A percentile compares a stretch with the other conserved stretches of the same genome.
Conservation (phyloP, 2,797 vertebrate species). For the Crenichthys baileyi region DNA sequence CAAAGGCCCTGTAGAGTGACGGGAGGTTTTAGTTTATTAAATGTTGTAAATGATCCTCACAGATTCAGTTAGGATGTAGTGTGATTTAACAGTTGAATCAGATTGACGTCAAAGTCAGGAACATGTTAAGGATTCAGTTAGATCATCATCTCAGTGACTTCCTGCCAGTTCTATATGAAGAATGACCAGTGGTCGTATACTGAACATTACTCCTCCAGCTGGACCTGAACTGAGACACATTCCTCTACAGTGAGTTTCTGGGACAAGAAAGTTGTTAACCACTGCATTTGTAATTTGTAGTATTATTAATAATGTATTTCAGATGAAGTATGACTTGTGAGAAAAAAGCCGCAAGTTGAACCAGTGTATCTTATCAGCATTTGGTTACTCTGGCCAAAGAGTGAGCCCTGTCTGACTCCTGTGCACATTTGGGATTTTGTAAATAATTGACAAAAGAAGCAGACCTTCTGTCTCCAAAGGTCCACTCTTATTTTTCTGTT, state of each 20-base stretch:
- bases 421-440: slow-evolving; percentile 26
- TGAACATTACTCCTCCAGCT: slow-evolving; percentile 56
- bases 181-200: background rate
- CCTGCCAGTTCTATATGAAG: background rate
- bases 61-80: background rate
- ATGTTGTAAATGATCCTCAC: background rate
- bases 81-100: slow-evolving; percentile 1
- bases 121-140: slow-evolving; percentile 3
- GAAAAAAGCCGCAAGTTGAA: background rate
- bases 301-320: slow-evolving; percentile 4
- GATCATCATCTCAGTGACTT: slow-evolving; percentile 11
- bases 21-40: background rate
- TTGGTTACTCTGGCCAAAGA: slow-evolving; percentile 24
- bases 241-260: background rate
- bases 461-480: background rate
- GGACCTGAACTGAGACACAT: slow-evolving; percentile 25
- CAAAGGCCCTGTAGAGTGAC: background rate
- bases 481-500: background rate
- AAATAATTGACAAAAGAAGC: slow-evolving; percentile 57
- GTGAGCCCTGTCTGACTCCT: slow-evolving; percentile 18
- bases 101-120: background rate
- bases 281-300: background rate
- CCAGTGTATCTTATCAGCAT: slow-evolving; percentile 1
- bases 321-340: background rate
- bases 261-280: background rate